Percentiles rank a stretch among this genome's conserved stretches.
These are phyloP conservation scores for Laothoe populi DNA, from an alignment of 2,888 invertebrate genomes.

Conservation along the genomic window DNA sequence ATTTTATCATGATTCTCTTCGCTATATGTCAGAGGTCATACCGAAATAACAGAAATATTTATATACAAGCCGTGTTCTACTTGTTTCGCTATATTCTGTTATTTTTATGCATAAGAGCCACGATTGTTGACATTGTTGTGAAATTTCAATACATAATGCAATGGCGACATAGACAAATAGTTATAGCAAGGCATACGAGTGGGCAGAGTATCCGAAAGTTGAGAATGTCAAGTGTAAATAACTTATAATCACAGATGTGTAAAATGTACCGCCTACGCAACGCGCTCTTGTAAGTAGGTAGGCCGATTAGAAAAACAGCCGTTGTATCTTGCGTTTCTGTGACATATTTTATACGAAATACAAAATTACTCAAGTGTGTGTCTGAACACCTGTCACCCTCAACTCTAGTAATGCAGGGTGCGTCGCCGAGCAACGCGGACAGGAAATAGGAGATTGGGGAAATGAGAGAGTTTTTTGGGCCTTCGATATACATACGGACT, in stretches of 20 bases:
- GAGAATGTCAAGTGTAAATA: slow-evolving; percentile 16
- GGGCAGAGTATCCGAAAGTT: slow-evolving; percentile 8
- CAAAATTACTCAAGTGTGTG: no score
- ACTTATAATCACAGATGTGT: slow-evolving; percentile 8
- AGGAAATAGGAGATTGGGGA: no score
- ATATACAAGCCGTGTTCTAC: not conserved
- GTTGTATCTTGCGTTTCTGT: not conserved
- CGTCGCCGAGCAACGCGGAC: no score
- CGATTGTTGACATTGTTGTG: slow-evolving; percentile 9
- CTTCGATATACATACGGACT: no score
- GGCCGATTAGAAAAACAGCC: not conserved
- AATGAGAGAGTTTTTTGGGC: no score
- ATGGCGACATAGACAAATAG: slow-evolving; percentile 7
- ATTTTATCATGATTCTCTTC: not conserved
- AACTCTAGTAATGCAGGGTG: no score
- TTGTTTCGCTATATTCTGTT: slow-evolving; percentile 2
- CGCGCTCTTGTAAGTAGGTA: not conserved
- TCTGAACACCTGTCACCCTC: no score
- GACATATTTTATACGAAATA: not conserved
- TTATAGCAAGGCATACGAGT: not conserved
- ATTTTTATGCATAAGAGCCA: not conserved
- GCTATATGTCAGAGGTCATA: slow-evolving; percentile 2
- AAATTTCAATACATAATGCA: slow-evolving; percentile 8
- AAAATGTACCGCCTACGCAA: slow-evolving; percentile 1
- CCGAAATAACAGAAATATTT: slow-evolving; percentile 17